Conservation (phyloP, 1,140 invertebrate species). For the Lepidurus packardi region DNA sequence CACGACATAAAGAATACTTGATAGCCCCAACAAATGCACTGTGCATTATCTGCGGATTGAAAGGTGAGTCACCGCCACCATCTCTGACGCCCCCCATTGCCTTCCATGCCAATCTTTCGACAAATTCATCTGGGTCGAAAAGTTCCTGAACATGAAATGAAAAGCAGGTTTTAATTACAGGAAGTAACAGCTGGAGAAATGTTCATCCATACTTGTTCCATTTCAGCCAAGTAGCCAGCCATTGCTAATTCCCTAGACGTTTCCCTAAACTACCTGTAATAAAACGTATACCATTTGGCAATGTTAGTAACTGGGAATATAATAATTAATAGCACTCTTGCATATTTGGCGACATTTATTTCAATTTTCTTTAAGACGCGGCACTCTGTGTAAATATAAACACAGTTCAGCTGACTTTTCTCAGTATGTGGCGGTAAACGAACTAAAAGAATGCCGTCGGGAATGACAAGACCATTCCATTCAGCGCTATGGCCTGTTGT, state of each 20-base stretch:
- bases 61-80: slow-evolving; percentile 58
- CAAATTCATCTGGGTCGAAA: slow-evolving; percentile 95
- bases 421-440: neutral
- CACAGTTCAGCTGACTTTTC: neutral
- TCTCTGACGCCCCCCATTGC: slow-evolving; percentile 67
- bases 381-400: neutral
- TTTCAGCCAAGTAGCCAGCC: slow-evolving; percentile 38
- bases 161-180: neutral
- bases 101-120: slow-evolving; percentile 90
- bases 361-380: neutral
- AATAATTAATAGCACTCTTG: too few species aligned
- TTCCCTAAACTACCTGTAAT: neutral
- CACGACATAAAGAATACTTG: slow-evolving; percentile 49
- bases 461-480: neutral
- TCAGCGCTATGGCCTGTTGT: too few species aligned
- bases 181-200: neutral
- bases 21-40: slow-evolving; percentile 89
- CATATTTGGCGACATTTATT: too few species aligned
- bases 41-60: slow-evolving; percentile 58
- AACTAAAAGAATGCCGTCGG: neutral
- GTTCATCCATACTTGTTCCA: slow-evolving; percentile 43
- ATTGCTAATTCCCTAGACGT: slow-evolving; percentile 26
- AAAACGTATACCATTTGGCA: too few species aligned
- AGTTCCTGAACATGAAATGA: slow-evolving; percentile 60
- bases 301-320: too few species aligned